Percentiles rank a stretch among this genome's conserved stretches.
Evolutionary conservation across 64 coral and sea anemone genomes (phyloP).

Genomic region (Actinia tenebrosa): DNA sequence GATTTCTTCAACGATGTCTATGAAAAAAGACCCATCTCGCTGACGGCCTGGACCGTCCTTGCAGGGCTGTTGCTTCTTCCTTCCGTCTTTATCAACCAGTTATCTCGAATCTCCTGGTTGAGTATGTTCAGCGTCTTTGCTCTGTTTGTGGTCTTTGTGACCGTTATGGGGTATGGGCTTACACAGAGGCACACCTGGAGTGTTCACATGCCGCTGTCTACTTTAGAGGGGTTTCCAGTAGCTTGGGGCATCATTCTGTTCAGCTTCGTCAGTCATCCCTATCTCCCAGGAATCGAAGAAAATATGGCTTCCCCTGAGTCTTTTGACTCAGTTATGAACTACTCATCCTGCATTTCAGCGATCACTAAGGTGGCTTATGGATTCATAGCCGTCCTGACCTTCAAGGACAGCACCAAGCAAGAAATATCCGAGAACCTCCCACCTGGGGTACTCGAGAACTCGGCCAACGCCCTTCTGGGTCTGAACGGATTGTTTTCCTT

Average conservation of each 20-base stretch:
- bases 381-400: slow-evolving; percentile 66
- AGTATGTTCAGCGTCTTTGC: slow-evolving; percentile 98
- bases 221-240: slow-evolving; percentile 71
- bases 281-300: slow-evolving; percentile 90
- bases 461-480: slow-evolving; percentile 62
- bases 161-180: slow-evolving; percentile 82
- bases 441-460: slow-evolving; percentile 52
- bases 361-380: slow-evolving; percentile 54
- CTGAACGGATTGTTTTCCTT: slow-evolving; percentile 75
- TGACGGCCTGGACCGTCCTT: slow-evolving; percentile 69
- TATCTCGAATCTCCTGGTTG: slow-evolving; percentile 86
- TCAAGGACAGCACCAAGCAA: slow-evolving; percentile 57
- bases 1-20: slow-evolving; percentile 98
- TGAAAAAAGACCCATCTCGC: slow-evolving; percentile 52
- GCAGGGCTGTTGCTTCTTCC: slow-evolving; percentile 80
- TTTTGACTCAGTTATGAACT: slow-evolving; percentile 72
- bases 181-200: slow-evolving; percentile 73
- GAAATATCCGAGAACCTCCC: slow-evolving; percentile 86
- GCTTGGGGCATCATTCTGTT: slow-evolving; percentile 98
- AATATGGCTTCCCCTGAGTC: slow-evolving; percentile 67
- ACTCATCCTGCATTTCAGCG: slow-evolving; percentile 52
- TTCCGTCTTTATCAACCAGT: slow-evolving; percentile 83
- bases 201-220: slow-evolving; percentile 76
- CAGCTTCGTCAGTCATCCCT: slow-evolving; percentile 96
- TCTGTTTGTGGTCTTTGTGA: slow-evolving; percentile 66